Evolutionary conservation across 2,888 invertebrate genomes (phyloP), one percentile per base, ranked within the genome.

Genomic region (Cephus pygmeus): DNA sequence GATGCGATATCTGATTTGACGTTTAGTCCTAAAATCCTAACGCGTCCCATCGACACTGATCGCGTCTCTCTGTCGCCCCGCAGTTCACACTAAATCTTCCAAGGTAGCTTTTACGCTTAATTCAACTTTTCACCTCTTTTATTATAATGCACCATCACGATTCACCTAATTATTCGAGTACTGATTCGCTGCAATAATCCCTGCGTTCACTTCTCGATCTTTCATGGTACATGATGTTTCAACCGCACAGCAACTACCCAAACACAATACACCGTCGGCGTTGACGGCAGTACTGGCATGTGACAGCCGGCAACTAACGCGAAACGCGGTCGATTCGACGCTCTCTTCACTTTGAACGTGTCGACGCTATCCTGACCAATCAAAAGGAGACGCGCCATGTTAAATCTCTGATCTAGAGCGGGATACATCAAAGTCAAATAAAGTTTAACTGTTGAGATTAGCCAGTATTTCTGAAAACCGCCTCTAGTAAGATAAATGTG

Each of bases 281-380:
- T 82, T 82, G 81, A 83, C 81, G 81, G 79, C 81, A 84, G 76
- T 81, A 85, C 87, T 87, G 84, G 82, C 82, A 85, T 87, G 87
- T 87, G 87, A 86, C 84, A 86, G 82, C 85, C 86, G 87, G 85
- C 82, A 75, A 81, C 79, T 77, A 69, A 71, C 78, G 81, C 73
- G 40, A 40, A 15, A 15, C 35, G n/a, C 76, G 76, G 73, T 73
- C 75, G 69, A 69, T 73, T 77, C 33, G 78, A 77, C n/a, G 30
- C 81, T 84, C 82, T 79, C 73, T 36, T 15, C 68, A 40, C 6
- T 40, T 40, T 40, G 15, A 40, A 40, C 40, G 15, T 40, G 40
- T 40, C 40, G 40, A 15, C 40, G 15, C 0, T 6, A 40, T 40
- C 6, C 15, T 15, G 40, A 15, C 40, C 40, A 40, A 40, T 40